phyloP scores from a whole-genome alignment of 2,888 invertebrate species.

The Xanthorhoe spadicearia region DNA sequence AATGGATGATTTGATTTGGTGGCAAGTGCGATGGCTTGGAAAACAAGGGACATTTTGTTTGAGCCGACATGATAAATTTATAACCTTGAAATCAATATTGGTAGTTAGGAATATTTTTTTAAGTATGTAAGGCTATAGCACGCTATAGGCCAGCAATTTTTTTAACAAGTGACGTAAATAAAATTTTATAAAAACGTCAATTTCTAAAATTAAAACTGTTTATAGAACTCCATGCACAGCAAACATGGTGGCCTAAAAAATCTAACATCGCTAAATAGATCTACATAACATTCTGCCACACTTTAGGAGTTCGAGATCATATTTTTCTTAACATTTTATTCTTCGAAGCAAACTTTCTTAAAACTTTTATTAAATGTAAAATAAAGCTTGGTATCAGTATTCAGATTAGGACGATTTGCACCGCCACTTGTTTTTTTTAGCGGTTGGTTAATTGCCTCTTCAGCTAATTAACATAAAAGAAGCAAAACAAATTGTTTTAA shows the following conservation, averaged over 20 bases:
- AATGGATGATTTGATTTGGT: slow-evolving; percentile 32
- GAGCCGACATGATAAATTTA: slow-evolving; percentile 11
- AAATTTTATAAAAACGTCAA: no score
- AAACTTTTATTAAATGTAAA: slow-evolving; percentile 13
- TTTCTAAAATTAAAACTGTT: no score
- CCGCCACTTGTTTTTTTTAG: slow-evolving; percentile 25
- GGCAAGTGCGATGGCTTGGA: slow-evolving; percentile 24
- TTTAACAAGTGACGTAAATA: no score
- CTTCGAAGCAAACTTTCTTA: neutral
- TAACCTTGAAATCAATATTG: slow-evolving; percentile 12
- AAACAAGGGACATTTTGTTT: slow-evolving; percentile 20
- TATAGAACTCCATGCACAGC: no score
- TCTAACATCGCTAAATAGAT: no score
- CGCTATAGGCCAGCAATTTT: neutral
- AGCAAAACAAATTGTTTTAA: slow-evolving; percentile 10
- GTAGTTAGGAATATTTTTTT: neutral
- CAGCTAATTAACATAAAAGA: slow-evolving; percentile 27
- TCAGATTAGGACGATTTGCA: slow-evolving; percentile 17
- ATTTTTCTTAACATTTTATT: no score
- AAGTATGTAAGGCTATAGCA: neutral
- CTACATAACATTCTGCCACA: no score
- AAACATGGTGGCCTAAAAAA: no score
- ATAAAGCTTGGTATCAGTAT: slow-evolving; percentile 18
- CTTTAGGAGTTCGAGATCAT: no score
- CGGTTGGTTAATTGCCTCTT: slow-evolving; percentile 21